phyloP scores from a whole-genome alignment of 2,888 invertebrate genomes.

The Ichneumoninae sp. region DNA sequence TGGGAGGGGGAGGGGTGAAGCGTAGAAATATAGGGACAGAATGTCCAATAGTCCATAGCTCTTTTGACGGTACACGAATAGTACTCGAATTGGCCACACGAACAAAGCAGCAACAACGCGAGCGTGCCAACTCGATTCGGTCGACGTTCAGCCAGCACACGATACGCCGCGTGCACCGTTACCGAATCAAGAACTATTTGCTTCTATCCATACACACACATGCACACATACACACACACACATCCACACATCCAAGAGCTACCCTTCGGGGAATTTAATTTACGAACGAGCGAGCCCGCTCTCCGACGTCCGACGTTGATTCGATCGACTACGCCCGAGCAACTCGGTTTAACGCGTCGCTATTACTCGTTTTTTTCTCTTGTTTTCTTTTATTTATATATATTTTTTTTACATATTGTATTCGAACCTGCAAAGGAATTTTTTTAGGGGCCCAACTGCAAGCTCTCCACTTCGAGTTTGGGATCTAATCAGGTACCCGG shows the following conservation, averaged over 20 bases:
- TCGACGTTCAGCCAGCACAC: conserved; percentile 51
- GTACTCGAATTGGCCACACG: conserved; percentile 42
- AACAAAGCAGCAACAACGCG: conserved; percentile 53
- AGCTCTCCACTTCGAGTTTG: too few species aligned
- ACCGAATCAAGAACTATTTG: conserved; percentile 65
- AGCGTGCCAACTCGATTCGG: conserved; percentile 64
- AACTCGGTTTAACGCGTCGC: conserved; percentile 63
- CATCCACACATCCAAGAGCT: conserved; percentile 20
- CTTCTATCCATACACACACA: conserved; percentile 40
- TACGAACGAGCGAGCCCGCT: conserved; percentile 59
- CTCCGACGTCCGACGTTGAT: conserved; percentile 59
- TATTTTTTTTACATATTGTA: conserved; percentile 18
- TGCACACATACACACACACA: conserved; percentile 20
- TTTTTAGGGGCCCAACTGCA: too few species aligned
- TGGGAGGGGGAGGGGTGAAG: not conserved
- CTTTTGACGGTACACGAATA: conserved; percentile 43
- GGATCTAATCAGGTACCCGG: too few species aligned
- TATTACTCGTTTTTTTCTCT: conserved; percentile 30
- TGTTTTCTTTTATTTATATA: too few species aligned
- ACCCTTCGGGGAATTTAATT: conserved; percentile 60
- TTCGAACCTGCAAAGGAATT: not conserved
- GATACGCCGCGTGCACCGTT: conserved; percentile 59
- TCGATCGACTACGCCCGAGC: conserved; percentile 56
- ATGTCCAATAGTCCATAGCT: conserved; percentile 45
- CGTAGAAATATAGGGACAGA: conserved; percentile 13